Conservation (phyloP, 2,797 vertebrate species). For the Sebastes cheni region DNA sequence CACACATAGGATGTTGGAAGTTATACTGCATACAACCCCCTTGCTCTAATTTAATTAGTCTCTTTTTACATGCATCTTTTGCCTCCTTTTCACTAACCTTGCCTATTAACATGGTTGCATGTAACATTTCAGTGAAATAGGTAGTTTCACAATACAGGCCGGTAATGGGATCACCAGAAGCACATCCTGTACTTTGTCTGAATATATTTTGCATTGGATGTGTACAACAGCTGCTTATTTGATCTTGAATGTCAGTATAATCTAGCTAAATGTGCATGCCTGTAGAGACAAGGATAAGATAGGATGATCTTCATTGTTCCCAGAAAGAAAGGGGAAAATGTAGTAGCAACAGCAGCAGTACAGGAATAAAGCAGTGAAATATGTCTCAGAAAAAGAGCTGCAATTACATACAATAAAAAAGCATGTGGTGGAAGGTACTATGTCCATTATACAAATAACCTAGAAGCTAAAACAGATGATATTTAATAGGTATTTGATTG, state of each 20-base stretch:
- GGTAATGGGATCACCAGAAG: slow-evolving; percentile 4
- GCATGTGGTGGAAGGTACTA: background rate
- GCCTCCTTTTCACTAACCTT: background rate
- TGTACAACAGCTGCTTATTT: background rate
- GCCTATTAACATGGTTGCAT: background rate
- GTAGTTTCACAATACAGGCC: slow-evolving; percentile 10
- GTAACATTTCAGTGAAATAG: background rate
- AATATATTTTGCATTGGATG: background rate
- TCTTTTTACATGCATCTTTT: background rate
- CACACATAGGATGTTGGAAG: background rate
- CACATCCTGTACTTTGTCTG: slow-evolving; percentile 25
- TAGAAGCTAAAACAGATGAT: background rate
- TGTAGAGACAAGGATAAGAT: background rate
- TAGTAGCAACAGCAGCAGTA: background rate
- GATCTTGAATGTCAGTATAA: background rate
- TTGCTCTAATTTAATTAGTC: background rate
- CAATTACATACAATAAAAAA: background rate
- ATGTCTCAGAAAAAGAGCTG: background rate
- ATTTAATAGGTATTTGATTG: background rate
- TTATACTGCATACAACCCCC: background rate
- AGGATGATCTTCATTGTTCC: background rate
- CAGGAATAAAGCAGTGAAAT: background rate
- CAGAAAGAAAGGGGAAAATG: background rate
- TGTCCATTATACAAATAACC: background rate
- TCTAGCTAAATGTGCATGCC: background rate